Base-by-base conservation (phyloP, 2,888 invertebrate species). In the Polydrusus cervinus region DNA sequence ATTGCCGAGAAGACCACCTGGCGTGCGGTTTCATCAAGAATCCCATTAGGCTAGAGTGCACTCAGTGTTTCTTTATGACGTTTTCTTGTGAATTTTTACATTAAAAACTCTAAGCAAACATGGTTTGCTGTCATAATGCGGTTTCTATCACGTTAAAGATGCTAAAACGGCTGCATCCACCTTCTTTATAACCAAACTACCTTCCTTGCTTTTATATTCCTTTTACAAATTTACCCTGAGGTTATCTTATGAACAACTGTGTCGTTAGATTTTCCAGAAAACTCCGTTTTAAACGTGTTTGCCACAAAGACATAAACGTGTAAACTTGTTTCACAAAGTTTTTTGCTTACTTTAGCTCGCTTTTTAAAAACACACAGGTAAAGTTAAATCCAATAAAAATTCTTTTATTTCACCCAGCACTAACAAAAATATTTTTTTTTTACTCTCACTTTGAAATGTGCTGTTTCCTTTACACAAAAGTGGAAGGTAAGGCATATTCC, bases 1-100 rank as follows among this genome's bases (percentile, higher is more conserved):
- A 74, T 70, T 51, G 65, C 57, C 25, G 71, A 55, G 60, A 68
- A 62, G 66, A 66, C 70, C 70, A 60, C 66, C 70, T 75, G 75
- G 70, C 62, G 70, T 40, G 66, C 53, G 47, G 57, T 75, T 64
- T 69, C 69, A 74, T 74, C 68, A 74, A 60, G 45, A 75, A 18
- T 49, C 14, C 65, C 71, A 75, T 75, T 71, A 75, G 40, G 16
- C 40, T 49, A 71, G 64, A 74, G 62, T 69, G 55, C 57, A 60
- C 47, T 72, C 38, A 47, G n/a, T 45, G 64, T 30, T 64, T 61
- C 53, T 74, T 61, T 67, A 45, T 71, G 34, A 60, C 53, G n/a
- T 34, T 71, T 70, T 45, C 13, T 49, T 40, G 53, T 18, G 51
- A 14, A 38, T 18, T 53, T 53, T 53, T 20, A 25, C 53, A 60